These are phyloP conservation scores for Amphipyra tragopoginis DNA, from an alignment of 2,888 invertebrate species.

Conservation along the genomic window DNA sequence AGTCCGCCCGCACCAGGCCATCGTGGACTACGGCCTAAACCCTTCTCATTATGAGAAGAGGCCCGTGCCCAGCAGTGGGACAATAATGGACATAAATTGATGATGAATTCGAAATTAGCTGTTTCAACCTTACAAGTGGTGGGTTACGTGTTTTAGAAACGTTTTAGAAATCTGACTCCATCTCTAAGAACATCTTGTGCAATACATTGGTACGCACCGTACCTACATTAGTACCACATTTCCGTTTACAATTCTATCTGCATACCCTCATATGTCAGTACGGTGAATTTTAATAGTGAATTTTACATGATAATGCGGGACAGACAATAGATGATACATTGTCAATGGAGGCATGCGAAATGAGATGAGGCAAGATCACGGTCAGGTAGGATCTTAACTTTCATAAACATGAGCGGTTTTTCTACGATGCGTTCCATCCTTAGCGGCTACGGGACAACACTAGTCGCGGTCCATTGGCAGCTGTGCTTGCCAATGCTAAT, in stretches of 20 bases:
- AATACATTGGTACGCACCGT: not conserved
- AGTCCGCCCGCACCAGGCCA: no score
- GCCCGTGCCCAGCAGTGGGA: no score
- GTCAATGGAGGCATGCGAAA: conserved; percentile 35
- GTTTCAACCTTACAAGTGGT: no score
- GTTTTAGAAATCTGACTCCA: not conserved
- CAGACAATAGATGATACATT: conserved; percentile 43
- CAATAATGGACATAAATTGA: no score
- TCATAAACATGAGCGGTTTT: conserved; percentile 38
- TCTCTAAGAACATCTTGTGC: not conserved
- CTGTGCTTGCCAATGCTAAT: no score
- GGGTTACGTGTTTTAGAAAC: not conserved
- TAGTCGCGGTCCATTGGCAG: no score
- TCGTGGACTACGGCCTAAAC: no score
- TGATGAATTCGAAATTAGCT: no score
- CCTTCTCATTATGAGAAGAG: no score
- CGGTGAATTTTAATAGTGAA: conserved; percentile 41
- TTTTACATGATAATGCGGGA: conserved; percentile 47
- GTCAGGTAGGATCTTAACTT: conserved; percentile 18
- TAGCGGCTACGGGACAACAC: no score
- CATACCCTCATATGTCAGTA: conserved; percentile 8
- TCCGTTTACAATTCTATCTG: conserved; percentile 34
- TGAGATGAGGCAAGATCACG: conserved; percentile 48
- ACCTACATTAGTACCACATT: conserved; percentile 5
- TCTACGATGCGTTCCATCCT: no score